These are phyloP conservation scores for Epizoanthus scotinus DNA, from an alignment of 92 coral and sea anemone species.

Conservation along the genomic window DNA sequence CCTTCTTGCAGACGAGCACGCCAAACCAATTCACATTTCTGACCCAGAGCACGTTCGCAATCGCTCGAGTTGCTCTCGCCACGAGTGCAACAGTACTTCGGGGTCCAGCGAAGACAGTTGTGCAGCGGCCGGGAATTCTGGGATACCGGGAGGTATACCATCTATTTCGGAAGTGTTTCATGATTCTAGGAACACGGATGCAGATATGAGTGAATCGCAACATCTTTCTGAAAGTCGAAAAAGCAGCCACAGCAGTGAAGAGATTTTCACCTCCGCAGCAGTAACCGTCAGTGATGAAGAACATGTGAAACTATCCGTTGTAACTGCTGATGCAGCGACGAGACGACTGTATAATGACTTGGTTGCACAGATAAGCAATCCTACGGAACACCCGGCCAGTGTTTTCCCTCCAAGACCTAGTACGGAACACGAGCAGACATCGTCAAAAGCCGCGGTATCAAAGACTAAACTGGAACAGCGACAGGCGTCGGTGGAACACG, in stretches of 20 bases:
- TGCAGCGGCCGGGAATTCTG: not conserved
- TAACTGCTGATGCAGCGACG: conserved; percentile 32
- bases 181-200: not conserved
- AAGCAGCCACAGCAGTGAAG: not conserved
- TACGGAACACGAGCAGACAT: conserved; percentile 3
- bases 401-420: conserved; percentile 49
- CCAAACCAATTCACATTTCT: conserved; percentile 79
- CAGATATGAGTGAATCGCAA: not conserved
- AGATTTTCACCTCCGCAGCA: not conserved
- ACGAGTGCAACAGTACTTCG: not conserved
- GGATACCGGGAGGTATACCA: not conserved
- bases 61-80: conserved; percentile 10
- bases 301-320: not conserved
- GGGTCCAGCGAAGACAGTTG: conserved; percentile 28
- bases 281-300: not conserved
- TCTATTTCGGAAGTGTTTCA: not conserved
- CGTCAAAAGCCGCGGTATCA: not conserved
- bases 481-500: conserved; percentile 12
- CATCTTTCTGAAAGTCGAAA: not conserved
- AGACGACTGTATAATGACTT: conserved; percentile 59
- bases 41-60: conserved; percentile 60
- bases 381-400: conserved; percentile 46
- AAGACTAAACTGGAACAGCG: not conserved
- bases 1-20: conserved; percentile 56
- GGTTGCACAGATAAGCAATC: conserved; percentile 59